phyloP scores from a whole-genome alignment of 2,797 vertebrate species.

The Rhinogobio ventralis region DNA sequence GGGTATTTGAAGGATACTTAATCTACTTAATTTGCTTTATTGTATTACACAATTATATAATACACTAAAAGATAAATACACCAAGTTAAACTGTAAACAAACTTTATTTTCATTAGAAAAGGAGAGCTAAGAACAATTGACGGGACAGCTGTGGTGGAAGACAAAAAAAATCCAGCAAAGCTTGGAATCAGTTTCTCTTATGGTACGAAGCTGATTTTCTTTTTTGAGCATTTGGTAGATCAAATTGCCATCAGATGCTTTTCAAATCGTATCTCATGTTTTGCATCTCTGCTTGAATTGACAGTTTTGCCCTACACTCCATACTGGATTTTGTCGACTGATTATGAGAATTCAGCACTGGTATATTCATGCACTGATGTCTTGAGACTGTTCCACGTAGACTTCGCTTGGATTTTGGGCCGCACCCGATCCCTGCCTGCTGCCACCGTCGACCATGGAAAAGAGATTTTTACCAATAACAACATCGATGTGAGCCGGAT shows the following conservation, averaged over 20 bases:
- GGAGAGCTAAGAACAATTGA: constrained; percentile 80
- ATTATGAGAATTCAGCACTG: constrained; percentile 86
- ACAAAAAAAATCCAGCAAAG: constrained; percentile 86
- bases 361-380: constrained; percentile 90
- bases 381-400: constrained; percentile 86
- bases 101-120: constrained; percentile 73
- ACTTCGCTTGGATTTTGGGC: constrained; percentile 88
- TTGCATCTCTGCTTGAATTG: constrained; percentile 1
- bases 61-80: neutral
- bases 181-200: constrained; percentile 86
- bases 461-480: constrained; percentile 79
- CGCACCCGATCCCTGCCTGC: constrained; percentile 82
- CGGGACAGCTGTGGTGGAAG: constrained; percentile 81
- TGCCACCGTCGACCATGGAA: constrained; percentile 78
- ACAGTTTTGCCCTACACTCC: constrained; percentile 87
- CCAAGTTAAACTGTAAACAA: neutral
- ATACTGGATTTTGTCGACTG: constrained; percentile 90
- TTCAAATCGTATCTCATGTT: neutral
- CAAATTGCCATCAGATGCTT: neutral
- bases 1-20: neutral
- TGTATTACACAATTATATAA: neutral
- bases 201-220: constrained; percentile 74
- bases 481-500: constrained; percentile 84
- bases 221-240: neutral
- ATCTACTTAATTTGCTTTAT: neutral